phyloP scores from a whole-genome alignment of 2,888 invertebrate genomes.

The Andrena praecox region DNA sequence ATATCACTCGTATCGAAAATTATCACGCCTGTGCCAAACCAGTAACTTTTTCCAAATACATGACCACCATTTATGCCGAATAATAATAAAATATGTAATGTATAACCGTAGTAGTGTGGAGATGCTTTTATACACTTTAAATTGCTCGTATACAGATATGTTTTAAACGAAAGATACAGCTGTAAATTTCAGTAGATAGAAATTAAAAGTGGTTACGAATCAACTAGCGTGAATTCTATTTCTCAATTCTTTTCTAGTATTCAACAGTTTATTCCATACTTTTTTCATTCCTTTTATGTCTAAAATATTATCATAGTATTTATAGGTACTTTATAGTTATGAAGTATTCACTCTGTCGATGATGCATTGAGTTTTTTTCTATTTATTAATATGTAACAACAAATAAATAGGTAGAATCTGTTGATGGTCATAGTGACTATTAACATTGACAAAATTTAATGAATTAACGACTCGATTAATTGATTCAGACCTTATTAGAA shows the following conservation, averaged over 20 bases:
- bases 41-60: constrained; percentile 37
- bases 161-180: constrained; percentile 43
- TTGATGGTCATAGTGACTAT: constrained; percentile 81
- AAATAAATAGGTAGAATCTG: constrained; percentile 84
- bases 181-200: constrained; percentile 47
- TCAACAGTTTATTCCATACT: constrained; percentile 79
- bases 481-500: constrained; percentile 53
- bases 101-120: constrained; percentile 79
- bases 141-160: constrained; percentile 29
- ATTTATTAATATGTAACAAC: constrained; percentile 83
- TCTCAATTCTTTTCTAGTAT: constrained; percentile 71
- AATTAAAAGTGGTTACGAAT: constrained; percentile 59
- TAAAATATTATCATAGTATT: constrained; percentile 81
- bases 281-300: constrained; percentile 72
- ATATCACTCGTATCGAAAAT: constrained; percentile 4
- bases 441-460: constrained; percentile 80
- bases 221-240: constrained; percentile 59
- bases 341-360: constrained; percentile 81
- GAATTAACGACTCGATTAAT: constrained; percentile 68
- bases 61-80: constrained; percentile 75
- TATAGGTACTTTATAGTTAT: constrained; percentile 81
- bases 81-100: constrained; percentile 77
- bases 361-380: constrained; percentile 76
- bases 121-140: constrained; percentile 69
- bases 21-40: constrained; percentile 28